Conservation (phyloP, 2,888 invertebrate genomes). For the Dryocosmus kuriphilus region DNA sequence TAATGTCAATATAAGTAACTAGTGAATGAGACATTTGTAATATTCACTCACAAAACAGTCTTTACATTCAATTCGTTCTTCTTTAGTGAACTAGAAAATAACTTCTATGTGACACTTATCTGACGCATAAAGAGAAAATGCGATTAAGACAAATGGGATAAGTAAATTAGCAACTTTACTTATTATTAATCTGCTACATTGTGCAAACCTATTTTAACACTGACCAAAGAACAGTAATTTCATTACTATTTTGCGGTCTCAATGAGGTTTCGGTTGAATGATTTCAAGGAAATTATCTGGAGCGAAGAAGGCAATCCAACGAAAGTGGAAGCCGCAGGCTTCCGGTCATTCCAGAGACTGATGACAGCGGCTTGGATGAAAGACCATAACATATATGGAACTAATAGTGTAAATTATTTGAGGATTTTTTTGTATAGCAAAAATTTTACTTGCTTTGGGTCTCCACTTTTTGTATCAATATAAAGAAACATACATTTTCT, state of each 20-base stretch:
- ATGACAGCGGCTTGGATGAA: conserved; percentile 21
- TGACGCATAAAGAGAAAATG: conserved; percentile 15
- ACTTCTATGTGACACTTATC: neutral
- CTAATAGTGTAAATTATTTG: neutral
- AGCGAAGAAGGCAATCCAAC: conserved; percentile 1
- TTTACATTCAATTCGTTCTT: neutral
- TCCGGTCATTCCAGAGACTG: conserved; percentile 18
- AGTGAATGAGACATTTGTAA: neutral
- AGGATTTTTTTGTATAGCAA: neutral
- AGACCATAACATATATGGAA: conserved; percentile 6
- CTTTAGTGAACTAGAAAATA: neutral
- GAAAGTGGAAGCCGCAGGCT: conserved; percentile 28
- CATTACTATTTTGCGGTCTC: neutral
- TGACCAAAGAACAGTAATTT: neutral
- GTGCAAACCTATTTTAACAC: neutral
- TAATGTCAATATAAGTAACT: neutral
- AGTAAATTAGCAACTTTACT: neutral
- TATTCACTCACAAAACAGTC: conserved; percentile 1
- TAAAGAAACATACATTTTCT: neutral
- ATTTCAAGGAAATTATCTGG: conserved; percentile 21
- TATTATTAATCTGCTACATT: neutral
- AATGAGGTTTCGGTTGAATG: conserved; percentile 3
- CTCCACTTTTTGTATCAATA: no score
- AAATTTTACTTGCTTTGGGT: neutral
- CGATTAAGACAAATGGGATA: neutral